Evolutionary conservation across 2,888 invertebrate genomes (phyloP).

Genomic region (Stenotaenia linearis): DNA sequence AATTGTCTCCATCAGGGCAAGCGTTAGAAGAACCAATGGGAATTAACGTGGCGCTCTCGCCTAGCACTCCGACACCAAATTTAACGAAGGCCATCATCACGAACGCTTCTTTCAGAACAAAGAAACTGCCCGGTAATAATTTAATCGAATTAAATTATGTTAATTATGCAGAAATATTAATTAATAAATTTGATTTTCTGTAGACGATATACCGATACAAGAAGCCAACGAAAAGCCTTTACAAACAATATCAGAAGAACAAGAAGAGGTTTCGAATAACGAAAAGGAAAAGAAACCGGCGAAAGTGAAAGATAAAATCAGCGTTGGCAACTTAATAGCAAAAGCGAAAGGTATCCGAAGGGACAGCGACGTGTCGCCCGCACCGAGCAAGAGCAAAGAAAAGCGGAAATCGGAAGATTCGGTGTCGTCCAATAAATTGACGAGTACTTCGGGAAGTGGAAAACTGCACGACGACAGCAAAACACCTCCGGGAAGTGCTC

Average conservation of each 20-base stretch:
- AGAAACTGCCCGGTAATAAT: conserved; percentile 81
- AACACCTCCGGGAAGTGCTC: not conserved
- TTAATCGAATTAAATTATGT: not conserved
- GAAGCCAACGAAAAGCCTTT: conserved; percentile 51
- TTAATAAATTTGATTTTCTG: conserved; percentile 38
- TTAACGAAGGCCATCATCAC: conserved; percentile 84
- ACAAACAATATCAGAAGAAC: conserved; percentile 32
- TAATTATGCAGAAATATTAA: too few relatives aligned
- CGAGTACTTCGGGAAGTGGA: not conserved
- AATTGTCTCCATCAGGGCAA: conserved; percentile 54
- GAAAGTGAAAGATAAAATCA: conserved; percentile 23
- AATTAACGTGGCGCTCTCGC: conserved; percentile 69
- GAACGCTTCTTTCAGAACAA: conserved; percentile 95
- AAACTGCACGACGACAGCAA: not conserved
- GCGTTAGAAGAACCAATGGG: conserved; percentile 76
- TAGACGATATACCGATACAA: conserved; percentile 87
- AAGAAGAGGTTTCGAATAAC: conserved; percentile 29
- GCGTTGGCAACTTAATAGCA: not conserved
- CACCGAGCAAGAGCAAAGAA: not conserved
- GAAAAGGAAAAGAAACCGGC: not conserved
- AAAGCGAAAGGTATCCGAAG: not conserved
- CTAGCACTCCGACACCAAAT: conserved; percentile 54
- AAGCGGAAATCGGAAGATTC: not conserved
- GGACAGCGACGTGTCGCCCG: not conserved
- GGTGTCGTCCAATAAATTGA: not conserved